A percentile compares a stretch with the other conserved stretches of the same genome.
phyloP scores from a whole-genome alignment of 2,113 vertebrate genomes.

The Colius striatus region DNA sequence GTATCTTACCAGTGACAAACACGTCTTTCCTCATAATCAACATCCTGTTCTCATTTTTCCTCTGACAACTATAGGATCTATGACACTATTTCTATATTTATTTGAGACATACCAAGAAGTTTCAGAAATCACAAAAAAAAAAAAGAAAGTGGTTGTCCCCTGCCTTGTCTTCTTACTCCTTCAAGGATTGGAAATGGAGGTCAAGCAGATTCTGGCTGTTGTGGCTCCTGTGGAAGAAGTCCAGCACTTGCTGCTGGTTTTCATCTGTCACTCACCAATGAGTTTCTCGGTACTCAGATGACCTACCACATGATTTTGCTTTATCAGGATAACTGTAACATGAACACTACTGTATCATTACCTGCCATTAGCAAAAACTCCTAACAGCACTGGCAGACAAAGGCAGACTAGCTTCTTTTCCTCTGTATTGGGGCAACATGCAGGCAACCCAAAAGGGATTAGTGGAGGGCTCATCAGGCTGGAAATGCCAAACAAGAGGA shows the following conservation, averaged over 20 bases:
- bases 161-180: accelerated
- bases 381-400: background rate
- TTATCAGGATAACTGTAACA: background rate
- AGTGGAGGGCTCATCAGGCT: background rate
- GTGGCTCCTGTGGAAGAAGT: accelerated
- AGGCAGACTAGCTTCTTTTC: background rate
- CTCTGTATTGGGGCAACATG: background rate
- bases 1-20: background rate
- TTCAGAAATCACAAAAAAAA: background rate
- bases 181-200: background rate
- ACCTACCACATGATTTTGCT: background rate
- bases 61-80: background rate
- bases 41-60: background rate
- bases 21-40: background rate
- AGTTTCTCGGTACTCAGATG: background rate
- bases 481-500: conserved; percentile 2
- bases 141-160: background rate
- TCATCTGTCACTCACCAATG: background rate
- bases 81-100: background rate
- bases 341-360: accelerated
- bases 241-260: accelerated
- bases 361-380: background rate
- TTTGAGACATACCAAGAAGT: background rate
- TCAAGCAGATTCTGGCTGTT: background rate
- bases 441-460: background rate